Conservation (phyloP, 2,888 invertebrate species). For the Agriopis leucophaearia region DNA sequence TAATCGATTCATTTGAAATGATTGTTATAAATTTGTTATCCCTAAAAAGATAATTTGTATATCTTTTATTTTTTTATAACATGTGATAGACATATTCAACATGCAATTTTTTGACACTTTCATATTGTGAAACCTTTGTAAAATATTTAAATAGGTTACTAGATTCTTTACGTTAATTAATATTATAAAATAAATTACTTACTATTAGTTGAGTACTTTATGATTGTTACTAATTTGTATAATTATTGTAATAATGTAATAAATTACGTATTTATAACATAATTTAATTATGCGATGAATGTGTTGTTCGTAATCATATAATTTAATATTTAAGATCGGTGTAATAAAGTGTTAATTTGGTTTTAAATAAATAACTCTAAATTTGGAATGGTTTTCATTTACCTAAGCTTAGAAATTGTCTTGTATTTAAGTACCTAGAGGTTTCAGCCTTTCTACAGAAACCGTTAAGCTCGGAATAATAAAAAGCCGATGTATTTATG, state of each 20-base stretch:
- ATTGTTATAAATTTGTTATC: no score
- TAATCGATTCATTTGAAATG: no score
- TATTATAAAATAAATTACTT: conserved; percentile 26
- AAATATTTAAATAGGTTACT: conserved; percentile 5
- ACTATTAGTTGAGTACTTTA: conserved; percentile 31
- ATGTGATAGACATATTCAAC: not conserved
- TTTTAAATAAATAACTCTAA: conserved; percentile 73
- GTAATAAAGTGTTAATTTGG: conserved; percentile 80
- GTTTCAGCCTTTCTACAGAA: no score
- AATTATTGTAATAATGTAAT: conserved; percentile 35
- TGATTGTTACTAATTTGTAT: conserved; percentile 47
- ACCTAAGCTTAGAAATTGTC: not conserved
- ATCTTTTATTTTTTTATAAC: not conserved
- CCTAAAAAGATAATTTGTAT: not conserved
- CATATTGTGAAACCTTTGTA: not conserved
- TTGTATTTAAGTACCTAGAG: no score
- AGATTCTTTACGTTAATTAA: conserved; percentile 9
- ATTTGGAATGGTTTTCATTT: conserved; percentile 60
- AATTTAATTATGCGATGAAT: conserved; percentile 63
- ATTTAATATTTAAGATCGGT: conserved; percentile 69
- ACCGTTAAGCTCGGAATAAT: no score
- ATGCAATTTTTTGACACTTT: conserved; percentile 1
- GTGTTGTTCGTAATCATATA: conserved; percentile 68
- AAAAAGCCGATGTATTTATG: no score
- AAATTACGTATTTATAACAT: conserved; percentile 42